Percentiles rank a stretch among this genome's conserved stretches.
Evolutionary conservation across 1,140 invertebrate genomes (phyloP).

Genomic region (Zeugodacus cucurbitae): DNA sequence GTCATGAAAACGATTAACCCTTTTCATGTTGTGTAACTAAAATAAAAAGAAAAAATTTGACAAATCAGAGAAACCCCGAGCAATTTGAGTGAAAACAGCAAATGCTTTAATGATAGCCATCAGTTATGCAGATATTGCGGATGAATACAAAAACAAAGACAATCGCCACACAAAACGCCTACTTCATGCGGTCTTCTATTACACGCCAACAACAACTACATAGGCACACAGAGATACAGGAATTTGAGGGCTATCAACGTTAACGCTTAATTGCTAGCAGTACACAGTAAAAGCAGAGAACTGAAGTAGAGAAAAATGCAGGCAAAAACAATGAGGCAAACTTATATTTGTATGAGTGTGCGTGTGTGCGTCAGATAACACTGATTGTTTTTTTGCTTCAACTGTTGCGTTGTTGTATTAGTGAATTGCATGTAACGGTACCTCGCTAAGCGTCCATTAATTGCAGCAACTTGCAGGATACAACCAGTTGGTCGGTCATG

Average conservation of each 20-base stretch:
- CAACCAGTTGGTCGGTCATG: neutral
- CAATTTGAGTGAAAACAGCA: neutral
- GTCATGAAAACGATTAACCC: neutral
- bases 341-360: too few relatives aligned
- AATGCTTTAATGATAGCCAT: conserved; percentile 6
- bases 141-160: neutral
- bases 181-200: neutral
- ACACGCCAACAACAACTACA: neutral
- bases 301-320: neutral
- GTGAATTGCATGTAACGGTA: neutral
- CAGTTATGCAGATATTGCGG: neutral
- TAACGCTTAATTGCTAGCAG: neutral
- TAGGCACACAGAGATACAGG: neutral
- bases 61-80: neutral
- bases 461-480: neutral
- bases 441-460: neutral
- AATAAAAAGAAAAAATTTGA: neutral
- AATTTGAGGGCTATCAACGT: neutral
- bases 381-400: neutral
- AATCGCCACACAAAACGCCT: neutral
- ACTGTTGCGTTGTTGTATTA: neutral
- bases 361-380: neutral
- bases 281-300: neutral
- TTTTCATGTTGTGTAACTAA: neutral
- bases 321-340: neutral